Evolutionary conservation across 2,888 invertebrate genomes (phyloP).

Genomic region (Eristalinus sepulchralis): DNA sequence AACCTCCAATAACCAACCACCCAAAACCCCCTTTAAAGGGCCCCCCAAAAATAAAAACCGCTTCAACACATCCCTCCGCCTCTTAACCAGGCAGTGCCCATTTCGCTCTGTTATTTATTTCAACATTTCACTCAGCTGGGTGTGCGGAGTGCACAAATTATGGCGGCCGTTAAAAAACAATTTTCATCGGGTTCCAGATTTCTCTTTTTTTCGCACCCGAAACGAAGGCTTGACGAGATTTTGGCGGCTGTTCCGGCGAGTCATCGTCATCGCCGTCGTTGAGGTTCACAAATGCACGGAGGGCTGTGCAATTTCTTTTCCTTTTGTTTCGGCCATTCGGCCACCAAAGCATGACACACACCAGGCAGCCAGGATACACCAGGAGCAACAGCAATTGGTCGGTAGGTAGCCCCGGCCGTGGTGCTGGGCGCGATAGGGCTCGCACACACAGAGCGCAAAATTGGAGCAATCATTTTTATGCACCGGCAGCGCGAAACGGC

Average conservation of each 20-base stretch:
- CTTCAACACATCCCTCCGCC: not conserved
- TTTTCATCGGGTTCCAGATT: constrained; percentile 48
- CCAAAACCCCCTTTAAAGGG: not conserved
- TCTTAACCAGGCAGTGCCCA: constrained; percentile 16
- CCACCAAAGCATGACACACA: constrained; percentile 60
- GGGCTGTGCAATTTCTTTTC: constrained; percentile 41
- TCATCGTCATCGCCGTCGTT: constrained; percentile 47
- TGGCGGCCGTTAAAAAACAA: constrained; percentile 69
- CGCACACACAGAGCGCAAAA: constrained; percentile 36
- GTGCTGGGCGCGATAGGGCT: not conserved
- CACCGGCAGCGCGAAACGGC: constrained; percentile 71
- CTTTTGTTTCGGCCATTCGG: constrained; percentile 50
- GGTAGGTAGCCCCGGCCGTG: not conserved
- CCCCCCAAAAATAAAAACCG: not conserved
- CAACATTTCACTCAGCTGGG: constrained; percentile 63
- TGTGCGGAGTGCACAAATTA: constrained; percentile 63
- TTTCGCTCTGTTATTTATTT: constrained; percentile 65
- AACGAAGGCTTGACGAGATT: constrained; percentile 60
- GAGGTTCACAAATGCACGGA: constrained; percentile 50
- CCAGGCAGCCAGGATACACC: constrained; percentile 48
- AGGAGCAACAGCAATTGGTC: constrained; percentile 36
- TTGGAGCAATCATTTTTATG: constrained; percentile 72
- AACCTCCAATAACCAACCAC: not conserved
- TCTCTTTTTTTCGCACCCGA: not conserved
- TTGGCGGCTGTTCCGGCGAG: constrained; percentile 23